Evolutionary conservation across 2,888 invertebrate species (phyloP).

Genomic region (Drosophila barbarae): DNA sequence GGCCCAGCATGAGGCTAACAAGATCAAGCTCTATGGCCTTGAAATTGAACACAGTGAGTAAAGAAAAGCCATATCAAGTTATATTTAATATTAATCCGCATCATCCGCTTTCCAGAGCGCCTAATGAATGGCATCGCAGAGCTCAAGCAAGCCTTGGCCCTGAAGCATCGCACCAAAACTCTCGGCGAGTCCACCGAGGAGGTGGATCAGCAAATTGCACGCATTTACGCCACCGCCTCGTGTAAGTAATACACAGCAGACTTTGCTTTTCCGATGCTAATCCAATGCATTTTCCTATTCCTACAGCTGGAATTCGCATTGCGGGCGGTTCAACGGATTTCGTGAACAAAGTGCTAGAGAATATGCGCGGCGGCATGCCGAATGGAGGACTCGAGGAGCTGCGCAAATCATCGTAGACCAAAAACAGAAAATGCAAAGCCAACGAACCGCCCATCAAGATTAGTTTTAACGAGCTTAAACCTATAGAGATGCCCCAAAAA

Average conservation of each 20-base stretch:
- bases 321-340: slow-evolving; percentile 96
- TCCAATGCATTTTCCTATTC: neutral
- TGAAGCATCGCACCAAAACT: slow-evolving; percentile 81
- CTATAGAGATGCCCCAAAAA: slow-evolving; percentile 17
- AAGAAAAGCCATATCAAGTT: neutral
- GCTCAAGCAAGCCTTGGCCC: slow-evolving; percentile 86
- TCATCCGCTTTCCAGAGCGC: slow-evolving; percentile 83
- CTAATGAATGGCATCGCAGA: slow-evolving; percentile 88
- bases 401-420: slow-evolving; percentile 78
- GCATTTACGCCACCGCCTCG: slow-evolving; percentile 80
- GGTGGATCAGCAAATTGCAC: slow-evolving; percentile 85
- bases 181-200: slow-evolving; percentile 81
- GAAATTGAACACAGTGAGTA: slow-evolving; percentile 96
- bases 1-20: slow-evolving; percentile 99
- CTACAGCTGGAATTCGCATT: slow-evolving; percentile 87
- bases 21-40: slow-evolving; percentile 95
- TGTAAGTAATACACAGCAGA: slow-evolving; percentile 54
- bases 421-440: slow-evolving; percentile 34
- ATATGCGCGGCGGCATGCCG: slow-evolving; percentile 88
- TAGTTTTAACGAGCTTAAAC: slow-evolving; percentile 48
- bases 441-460: slow-evolving; percentile 66
- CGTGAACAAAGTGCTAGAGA: slow-evolving; percentile 94
- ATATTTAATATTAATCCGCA: neutral
- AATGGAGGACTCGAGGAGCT: slow-evolving; percentile 89
- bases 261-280: neutral